Conservation (phyloP, 2,797 vertebrate species). For the Rhynchotus rufescens region DNA sequence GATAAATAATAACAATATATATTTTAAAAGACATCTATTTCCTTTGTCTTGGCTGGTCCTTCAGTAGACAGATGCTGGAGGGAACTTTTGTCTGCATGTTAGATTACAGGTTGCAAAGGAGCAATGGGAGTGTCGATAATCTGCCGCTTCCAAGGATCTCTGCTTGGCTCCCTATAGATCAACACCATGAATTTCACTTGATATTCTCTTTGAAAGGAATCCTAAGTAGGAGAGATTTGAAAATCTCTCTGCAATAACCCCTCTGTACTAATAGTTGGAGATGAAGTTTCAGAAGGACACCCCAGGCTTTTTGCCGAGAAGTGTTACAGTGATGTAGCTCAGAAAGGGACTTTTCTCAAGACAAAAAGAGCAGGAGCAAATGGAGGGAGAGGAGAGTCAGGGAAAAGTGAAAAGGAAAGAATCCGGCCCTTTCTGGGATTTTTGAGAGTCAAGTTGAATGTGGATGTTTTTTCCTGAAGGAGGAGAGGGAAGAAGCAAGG, state of each 20-base stretch:
- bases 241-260: neutral
- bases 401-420: accelerated
- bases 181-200: neutral
- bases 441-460: neutral
- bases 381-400: neutral
- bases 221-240: neutral
- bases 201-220: neutral
- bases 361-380: slow-evolving; percentile 16
- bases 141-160: neutral
- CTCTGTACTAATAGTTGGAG: neutral
- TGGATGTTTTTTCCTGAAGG: neutral
- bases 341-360: slow-evolving; percentile 41
- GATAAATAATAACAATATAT: no score
- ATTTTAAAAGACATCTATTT: neutral
- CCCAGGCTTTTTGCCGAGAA: slow-evolving; percentile 63
- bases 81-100: neutral
- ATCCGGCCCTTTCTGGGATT: neutral
- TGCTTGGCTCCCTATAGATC: neutral
- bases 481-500: neutral
- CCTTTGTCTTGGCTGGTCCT: neutral
- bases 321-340: slow-evolving; percentile 28
- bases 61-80: neutral
- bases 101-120: neutral
- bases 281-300: slow-evolving; percentile 9
- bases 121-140: neutral